Conservation (phyloP, 2,888 invertebrate genomes). For the Emmelina monodactyla region DNA sequence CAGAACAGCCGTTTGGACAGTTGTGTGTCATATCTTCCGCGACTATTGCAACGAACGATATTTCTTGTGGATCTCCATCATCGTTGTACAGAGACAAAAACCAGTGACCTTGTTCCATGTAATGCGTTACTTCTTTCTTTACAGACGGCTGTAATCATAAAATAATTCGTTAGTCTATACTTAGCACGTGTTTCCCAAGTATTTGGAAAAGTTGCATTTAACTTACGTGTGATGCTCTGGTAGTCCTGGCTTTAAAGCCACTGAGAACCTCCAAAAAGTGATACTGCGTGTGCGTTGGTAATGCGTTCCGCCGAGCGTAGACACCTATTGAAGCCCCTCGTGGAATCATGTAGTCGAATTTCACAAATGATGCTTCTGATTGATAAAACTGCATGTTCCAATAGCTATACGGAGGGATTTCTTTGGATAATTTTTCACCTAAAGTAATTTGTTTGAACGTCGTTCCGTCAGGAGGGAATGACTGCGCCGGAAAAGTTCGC, state of each 20-base stretch:
- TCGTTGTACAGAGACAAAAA: slow-evolving; percentile 96
- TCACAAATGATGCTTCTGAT: slow-evolving; percentile 91
- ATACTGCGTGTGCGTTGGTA: slow-evolving; percentile 96
- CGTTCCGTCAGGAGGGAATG: slow-evolving; percentile 92
- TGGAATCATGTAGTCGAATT: slow-evolving; percentile 93
- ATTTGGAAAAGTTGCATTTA: background rate
- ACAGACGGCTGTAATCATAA: slow-evolving; percentile 72
- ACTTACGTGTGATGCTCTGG: slow-evolving; percentile 87
- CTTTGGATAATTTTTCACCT: slow-evolving; percentile 86
- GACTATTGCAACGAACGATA: slow-evolving; percentile 82
- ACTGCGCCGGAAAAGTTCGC: slow-evolving; percentile 87
- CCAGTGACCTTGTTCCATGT: slow-evolving; percentile 97
- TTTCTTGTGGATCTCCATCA: slow-evolving; percentile 88
- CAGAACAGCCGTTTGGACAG: slow-evolving; percentile 95
- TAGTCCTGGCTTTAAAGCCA: slow-evolving; percentile 86
- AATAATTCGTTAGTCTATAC: slow-evolving; percentile 1
- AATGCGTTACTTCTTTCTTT: slow-evolving; percentile 91
- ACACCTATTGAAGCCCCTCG: slow-evolving; percentile 93
- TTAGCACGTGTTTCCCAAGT: background rate
- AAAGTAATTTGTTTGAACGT: slow-evolving; percentile 90
- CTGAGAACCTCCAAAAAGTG: slow-evolving; percentile 94
- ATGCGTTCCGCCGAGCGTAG: slow-evolving; percentile 90
- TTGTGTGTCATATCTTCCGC: slow-evolving; percentile 94
- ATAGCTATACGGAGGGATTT: slow-evolving; percentile 93
- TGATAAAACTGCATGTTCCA: slow-evolving; percentile 99